Percentiles rank a stretch among this genome's conserved stretches.
These are phyloP conservation scores for Pongo pygmaeus DNA, from an alignment of 2,113 vertebrate genomes.

Conservation along the genomic window DNA sequence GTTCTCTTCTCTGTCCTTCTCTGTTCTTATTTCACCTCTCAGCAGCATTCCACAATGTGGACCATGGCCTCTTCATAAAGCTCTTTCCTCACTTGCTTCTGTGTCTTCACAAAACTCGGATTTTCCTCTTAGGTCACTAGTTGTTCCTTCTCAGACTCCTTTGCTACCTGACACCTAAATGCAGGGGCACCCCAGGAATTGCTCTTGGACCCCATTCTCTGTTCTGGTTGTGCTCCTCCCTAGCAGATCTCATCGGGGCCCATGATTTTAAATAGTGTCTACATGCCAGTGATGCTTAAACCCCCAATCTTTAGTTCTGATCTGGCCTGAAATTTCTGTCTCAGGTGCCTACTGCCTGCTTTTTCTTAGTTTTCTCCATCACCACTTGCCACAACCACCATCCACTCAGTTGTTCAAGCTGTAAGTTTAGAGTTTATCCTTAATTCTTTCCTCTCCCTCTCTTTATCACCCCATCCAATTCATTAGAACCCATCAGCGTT, in stretches of 20 bases:
- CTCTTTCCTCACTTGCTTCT: background rate
- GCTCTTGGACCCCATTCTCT: background rate
- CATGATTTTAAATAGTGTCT: accelerated
- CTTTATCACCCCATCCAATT: accelerated
- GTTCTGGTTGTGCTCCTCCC: background rate
- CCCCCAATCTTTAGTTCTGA: no score
- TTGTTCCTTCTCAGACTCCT: background rate
- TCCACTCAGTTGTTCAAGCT: background rate
- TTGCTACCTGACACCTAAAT: background rate
- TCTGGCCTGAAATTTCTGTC: background rate
- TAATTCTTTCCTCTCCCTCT: background rate
- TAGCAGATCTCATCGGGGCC: background rate
- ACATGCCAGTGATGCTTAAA: accelerated
- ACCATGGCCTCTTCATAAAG: background rate
- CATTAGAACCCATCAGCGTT: background rate
- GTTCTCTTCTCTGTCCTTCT: background rate
- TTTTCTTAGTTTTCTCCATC: background rate
- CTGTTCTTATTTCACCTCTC: background rate
- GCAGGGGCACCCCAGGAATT: background rate
- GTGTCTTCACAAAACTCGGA: background rate
- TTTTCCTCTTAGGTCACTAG: background rate
- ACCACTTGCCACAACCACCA: background rate
- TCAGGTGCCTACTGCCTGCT: background rate
- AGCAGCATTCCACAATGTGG: background rate
- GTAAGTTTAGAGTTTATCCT: background rate